Conservation (phyloP, 2,113 vertebrate genomes). For the Opisthocomus hoazin region DNA sequence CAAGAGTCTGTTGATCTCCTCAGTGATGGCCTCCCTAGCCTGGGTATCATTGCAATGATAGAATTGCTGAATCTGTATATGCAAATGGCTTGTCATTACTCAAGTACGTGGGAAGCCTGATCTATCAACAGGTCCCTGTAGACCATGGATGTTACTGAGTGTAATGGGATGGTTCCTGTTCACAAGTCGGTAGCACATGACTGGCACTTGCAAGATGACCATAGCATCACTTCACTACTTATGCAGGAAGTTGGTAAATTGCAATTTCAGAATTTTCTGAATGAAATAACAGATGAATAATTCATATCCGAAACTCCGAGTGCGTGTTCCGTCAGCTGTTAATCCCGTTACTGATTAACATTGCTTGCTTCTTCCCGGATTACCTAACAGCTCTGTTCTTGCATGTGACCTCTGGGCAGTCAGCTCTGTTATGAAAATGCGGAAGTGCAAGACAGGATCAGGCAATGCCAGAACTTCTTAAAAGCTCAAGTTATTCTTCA, state of each 20-base stretch:
- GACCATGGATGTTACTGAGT: not conserved
- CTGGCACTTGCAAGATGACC: not conserved
- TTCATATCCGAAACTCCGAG: not conserved
- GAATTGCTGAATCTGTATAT: not conserved
- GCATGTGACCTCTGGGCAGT: not conserved
- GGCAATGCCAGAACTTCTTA: not conserved
- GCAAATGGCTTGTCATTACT: not conserved
- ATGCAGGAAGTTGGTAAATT: not conserved
- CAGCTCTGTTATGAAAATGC: not conserved
- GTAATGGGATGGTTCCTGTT: not conserved
- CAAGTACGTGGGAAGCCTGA: not conserved
- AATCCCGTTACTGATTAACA: slow-evolving; percentile 28
- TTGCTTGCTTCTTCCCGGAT: not conserved
- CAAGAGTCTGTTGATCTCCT: not conserved
- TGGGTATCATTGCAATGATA: not conserved
- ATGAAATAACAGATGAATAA: not conserved
- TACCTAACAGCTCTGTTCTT: not conserved
- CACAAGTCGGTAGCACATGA: not conserved
- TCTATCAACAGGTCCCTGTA: not conserved
- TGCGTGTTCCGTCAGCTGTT: not conserved
- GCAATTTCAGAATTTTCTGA: slow-evolving; percentile 31
- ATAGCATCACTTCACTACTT: not conserved
- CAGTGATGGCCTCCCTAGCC: not conserved
- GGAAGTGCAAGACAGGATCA: not conserved
- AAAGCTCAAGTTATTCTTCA: not conserved